phyloP scores from a whole-genome alignment of 2,888 invertebrate genomes.

The Pseudolycoriella hygida region DNA sequence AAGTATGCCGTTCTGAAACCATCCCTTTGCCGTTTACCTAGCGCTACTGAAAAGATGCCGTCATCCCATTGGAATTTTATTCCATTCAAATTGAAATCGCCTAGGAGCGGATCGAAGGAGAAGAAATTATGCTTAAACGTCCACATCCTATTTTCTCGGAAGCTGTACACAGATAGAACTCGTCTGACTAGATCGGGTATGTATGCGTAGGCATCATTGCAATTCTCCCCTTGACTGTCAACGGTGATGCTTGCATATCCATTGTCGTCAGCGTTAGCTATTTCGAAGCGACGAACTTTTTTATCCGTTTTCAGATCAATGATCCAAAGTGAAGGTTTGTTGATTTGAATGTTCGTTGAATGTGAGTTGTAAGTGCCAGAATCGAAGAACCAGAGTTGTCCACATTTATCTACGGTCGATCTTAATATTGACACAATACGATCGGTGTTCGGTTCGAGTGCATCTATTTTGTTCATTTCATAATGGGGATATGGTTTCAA shows the following conservation, averaged over 20 bases:
- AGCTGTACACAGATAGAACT: slow-evolving; percentile 33
- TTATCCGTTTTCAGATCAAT: slow-evolving; percentile 44
- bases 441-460: too few species aligned
- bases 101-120: slow-evolving; percentile 48
- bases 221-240: slow-evolving; percentile 38
- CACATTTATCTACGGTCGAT: too few species aligned
- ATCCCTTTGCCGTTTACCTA: slow-evolving; percentile 33
- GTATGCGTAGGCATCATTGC: slow-evolving; percentile 50
- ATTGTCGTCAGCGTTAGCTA: slow-evolving; percentile 25
- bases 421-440: too few species aligned
- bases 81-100: slow-evolving; percentile 47
- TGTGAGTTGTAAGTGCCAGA: too few species aligned
- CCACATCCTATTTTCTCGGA: slow-evolving; percentile 46
- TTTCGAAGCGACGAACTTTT: slow-evolving; percentile 36
- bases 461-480: too few species aligned
- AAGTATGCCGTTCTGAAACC: slow-evolving; percentile 49
- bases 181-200: slow-evolving; percentile 37
- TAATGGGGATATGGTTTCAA: too few species aligned
- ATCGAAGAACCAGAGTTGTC: too few species aligned
- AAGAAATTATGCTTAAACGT: slow-evolving; percentile 55
- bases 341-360: slow-evolving; percentile 26
- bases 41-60: slow-evolving; percentile 54
- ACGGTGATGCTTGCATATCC: slow-evolving; percentile 50
- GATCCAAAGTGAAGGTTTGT: slow-evolving; percentile 43
- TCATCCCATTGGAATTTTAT: slow-evolving; percentile 63